Conservation (phyloP, 1,140 invertebrate species). For the Meteorus sp. region DNA sequence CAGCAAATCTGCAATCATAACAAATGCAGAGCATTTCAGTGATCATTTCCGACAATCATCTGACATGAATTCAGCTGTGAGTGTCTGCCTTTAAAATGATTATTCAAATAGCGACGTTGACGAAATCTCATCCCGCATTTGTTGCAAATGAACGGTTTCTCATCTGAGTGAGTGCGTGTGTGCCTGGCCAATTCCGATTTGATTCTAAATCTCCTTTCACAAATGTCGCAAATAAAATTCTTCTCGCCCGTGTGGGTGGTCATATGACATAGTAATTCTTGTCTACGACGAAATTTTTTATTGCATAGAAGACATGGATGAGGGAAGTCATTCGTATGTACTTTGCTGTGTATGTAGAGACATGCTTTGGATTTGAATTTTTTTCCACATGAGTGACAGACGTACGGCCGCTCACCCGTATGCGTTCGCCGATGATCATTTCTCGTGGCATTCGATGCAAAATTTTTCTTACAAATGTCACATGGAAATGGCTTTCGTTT, state of each 20-base stretch:
- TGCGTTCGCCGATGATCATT: conserved; percentile 55
- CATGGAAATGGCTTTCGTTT: conserved; percentile 26
- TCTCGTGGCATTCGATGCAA: conserved; percentile 33
- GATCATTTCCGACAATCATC: background rate
- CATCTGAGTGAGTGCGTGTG: conserved; percentile 55
- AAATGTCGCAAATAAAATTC: conserved; percentile 57
- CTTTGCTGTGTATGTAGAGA: conserved; percentile 61
- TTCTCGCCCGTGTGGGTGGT: conserved; percentile 57
- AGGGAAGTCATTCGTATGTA: conserved; percentile 58
- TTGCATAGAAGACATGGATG: conserved; percentile 57
- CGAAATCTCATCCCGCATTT: conserved; percentile 62
- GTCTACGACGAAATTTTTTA: conserved; percentile 57
- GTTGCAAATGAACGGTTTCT: conserved; percentile 59
- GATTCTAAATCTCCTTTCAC: conserved; percentile 59
- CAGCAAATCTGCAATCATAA: conserved; percentile 39
- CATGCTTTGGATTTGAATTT: conserved; percentile 55
- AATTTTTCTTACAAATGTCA: conserved; percentile 58
- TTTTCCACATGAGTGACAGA: conserved; percentile 59
- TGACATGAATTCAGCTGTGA: conserved; percentile 7
- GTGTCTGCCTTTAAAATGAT: conserved; percentile 47
- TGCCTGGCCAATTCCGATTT: conserved; percentile 60
- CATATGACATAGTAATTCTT: conserved; percentile 56
- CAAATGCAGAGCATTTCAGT: conserved; percentile 35
- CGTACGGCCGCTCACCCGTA: conserved; percentile 60
- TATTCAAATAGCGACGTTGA: conserved; percentile 59